Evolutionary conservation across 2,113 vertebrate species (phyloP).

Genomic region (Aleadryas rufinucha): DNA sequence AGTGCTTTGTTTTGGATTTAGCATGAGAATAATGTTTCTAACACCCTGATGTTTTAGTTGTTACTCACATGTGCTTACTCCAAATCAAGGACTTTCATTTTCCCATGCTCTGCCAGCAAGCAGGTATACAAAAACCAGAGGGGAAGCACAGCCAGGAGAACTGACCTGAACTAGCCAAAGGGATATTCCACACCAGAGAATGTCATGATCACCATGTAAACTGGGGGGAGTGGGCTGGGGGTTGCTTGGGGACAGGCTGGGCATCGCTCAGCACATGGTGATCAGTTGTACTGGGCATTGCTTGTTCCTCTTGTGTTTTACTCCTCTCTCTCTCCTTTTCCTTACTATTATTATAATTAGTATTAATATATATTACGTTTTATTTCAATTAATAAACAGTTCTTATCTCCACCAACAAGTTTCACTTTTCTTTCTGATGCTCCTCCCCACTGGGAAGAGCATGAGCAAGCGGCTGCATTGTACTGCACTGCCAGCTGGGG

Average conservation of each 20-base stretch:
- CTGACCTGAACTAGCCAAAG: background rate
- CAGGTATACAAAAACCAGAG: background rate
- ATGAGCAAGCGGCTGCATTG: fast-evolving
- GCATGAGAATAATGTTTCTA: background rate
- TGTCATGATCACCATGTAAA: background rate
- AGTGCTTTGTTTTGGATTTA: background rate
- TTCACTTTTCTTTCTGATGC: background rate
- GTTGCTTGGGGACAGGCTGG: background rate
- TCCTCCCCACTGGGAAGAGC: fast-evolving
- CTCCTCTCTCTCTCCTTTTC: background rate
- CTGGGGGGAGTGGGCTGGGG: background rate
- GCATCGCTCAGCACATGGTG: background rate
- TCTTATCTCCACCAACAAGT: background rate
- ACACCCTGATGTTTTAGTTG: background rate
- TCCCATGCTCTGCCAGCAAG: background rate
- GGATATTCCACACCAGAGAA: background rate
- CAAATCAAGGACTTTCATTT: background rate
- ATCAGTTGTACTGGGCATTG: background rate
- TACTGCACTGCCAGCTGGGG: background rate
- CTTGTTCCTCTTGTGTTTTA: background rate
- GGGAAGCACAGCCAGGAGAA: background rate
- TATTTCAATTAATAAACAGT: background rate
- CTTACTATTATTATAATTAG: background rate
- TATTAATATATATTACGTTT: background rate
- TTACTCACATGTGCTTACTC: background rate